Conservation (phyloP, 2,113 vertebrate genomes). For the Sander vitreus region DNA sequence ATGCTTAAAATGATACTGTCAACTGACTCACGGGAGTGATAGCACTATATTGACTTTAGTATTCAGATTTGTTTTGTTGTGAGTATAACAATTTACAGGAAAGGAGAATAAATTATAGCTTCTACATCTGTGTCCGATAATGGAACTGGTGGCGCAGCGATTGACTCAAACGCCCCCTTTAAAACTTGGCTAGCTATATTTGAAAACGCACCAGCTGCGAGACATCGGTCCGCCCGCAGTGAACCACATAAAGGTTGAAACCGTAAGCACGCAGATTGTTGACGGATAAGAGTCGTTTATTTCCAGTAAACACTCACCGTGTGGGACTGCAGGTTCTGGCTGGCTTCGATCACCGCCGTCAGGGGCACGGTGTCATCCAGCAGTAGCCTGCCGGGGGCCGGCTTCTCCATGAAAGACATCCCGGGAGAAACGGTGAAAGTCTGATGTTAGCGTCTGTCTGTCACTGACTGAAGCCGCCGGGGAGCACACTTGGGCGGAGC, state of each 20-base stretch:
- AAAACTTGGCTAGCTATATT: neutral
- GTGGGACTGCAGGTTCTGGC: slow-evolving; percentile 94
- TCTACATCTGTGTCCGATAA: slow-evolving; percentile 46
- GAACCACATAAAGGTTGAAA: rapidly evolving
- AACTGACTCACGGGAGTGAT: rapidly evolving
- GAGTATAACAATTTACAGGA: rapidly evolving
- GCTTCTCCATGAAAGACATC: slow-evolving; percentile 94
- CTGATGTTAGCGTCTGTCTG: neutral
- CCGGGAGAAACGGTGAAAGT: slow-evolving; percentile 26
- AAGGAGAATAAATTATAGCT: rapidly evolving
- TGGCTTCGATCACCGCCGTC: slow-evolving; percentile 92
- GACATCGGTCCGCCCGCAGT: rapidly evolving
- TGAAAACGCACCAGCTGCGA: neutral
- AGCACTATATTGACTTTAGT: rapidly evolving
- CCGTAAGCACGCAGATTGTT: neutral
- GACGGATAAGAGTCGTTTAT: no score
- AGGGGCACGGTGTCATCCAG: slow-evolving; percentile 93
- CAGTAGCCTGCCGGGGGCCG: slow-evolving; percentile 85
- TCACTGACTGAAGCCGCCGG: slow-evolving; percentile 8
- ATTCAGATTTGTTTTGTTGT: neutral
- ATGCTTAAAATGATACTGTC: neutral
- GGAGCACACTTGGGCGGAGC: neutral
- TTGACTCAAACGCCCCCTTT: slow-evolving; percentile 1
- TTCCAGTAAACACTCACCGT: slow-evolving; percentile 85
- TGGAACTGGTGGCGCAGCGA: slow-evolving; percentile 44